A percentile compares a stretch with the other conserved stretches of the same genome.
Conservation (phyloP, 2,797 vertebrate species). For the Numenius phaeopus region DNA sequence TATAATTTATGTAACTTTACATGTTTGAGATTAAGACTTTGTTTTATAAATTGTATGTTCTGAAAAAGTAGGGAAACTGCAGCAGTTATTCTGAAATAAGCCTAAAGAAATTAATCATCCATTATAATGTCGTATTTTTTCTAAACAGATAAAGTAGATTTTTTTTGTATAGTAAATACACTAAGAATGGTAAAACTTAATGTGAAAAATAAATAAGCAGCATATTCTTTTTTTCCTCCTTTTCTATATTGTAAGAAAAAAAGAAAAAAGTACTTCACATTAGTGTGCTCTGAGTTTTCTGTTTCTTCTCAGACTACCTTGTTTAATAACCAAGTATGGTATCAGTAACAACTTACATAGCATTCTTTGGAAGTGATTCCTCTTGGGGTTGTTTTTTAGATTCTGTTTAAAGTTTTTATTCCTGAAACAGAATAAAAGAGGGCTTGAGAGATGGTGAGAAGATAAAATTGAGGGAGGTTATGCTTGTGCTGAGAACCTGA, state of each 20-base stretch:
- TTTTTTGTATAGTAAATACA: background rate
- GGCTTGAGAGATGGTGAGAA: background rate
- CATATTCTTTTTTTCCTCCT: background rate
- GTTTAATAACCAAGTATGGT: background rate
- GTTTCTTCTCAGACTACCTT: background rate
- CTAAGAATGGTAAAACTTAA: background rate
- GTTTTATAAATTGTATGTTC: background rate
- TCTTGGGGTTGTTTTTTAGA: background rate
- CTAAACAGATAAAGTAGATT: background rate
- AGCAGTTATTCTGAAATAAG: background rate
- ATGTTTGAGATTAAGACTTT: background rate
- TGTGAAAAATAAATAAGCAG: background rate
- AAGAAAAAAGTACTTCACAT: background rate
- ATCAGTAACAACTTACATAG: background rate
- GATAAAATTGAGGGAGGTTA: background rate
- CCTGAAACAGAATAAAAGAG: background rate
- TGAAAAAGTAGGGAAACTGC: background rate
- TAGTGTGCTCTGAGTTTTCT: background rate
- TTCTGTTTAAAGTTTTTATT: background rate
- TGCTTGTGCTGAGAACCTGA: background rate
- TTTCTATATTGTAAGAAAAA: background rate
- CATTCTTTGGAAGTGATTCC: background rate
- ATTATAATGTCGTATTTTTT: background rate
- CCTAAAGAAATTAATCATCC: background rate
- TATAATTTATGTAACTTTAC: background rate